Evolutionary conservation across 2,797 vertebrate species (phyloP), one percentile per base, ranked within the genome.

Genomic region (Ceyx erithaca): DNA sequence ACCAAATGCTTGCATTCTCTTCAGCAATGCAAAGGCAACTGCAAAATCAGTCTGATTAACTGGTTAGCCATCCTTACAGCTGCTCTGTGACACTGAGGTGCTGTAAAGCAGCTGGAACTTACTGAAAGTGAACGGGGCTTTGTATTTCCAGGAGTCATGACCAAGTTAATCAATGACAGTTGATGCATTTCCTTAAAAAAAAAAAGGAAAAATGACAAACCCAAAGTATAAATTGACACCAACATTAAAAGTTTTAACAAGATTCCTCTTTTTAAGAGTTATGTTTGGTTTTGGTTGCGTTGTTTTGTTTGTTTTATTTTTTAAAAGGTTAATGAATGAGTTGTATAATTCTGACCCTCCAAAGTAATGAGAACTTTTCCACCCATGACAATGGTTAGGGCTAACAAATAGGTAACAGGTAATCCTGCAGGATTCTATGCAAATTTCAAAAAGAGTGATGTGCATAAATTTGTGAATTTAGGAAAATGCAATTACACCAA

Each of bases 31-130:
- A 77, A 88, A 79, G 69, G 16, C 9, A 86, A 13, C 28, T 66
- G 37, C 14, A 62, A 72, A 85, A 48, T 57, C 51, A 20, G 28
- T 69, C 51, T 87, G 25, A 52, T 23, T 61, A 51, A 25, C 28
- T 35, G 45, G 21, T 85, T 79, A 64, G 20, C 51, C 5, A 4
- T 28, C 10, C 82, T 82, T 80, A 77, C 18, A 41, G 12, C 18
- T 73, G 33, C 19, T 46, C 23, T 80, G 55, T 77, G 57, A 54
- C 43, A 62, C 35, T 67, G 16, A 62, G 9, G 63, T 35, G 14
- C 23, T 85, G 17, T 43, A 69, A 88, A 90, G 61, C 33, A 83
- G 54, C 43, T 85, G 22, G 14, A 82, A 82, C 20, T 52, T 81
- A 26, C 20, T 43, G 30, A 26, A 64, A 30, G 3, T 45, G 55